phyloP scores from a whole-genome alignment of 2,113 vertebrate species.

The Nycticorax nycticorax region DNA sequence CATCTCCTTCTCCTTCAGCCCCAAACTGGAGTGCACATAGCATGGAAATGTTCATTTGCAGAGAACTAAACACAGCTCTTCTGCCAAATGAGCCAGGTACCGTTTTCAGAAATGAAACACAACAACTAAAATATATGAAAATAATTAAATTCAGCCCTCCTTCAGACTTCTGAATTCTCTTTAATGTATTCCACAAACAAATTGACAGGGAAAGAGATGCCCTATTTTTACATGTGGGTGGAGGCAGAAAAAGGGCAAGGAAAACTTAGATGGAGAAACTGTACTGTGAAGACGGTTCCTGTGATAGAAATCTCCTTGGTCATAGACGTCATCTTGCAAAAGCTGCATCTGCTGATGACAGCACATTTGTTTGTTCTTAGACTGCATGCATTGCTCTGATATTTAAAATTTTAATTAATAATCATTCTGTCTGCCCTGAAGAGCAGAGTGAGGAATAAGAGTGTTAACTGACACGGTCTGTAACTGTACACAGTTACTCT shows the following conservation, averaged over 20 bases:
- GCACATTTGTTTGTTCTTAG: background rate
- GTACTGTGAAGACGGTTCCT: background rate
- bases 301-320: background rate
- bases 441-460: background rate
- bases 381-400: background rate
- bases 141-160: background rate
- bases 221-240: background rate
- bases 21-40: background rate
- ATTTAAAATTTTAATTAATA: background rate
- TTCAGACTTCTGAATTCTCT: background rate
- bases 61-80: background rate
- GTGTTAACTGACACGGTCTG: background rate
- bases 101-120: background rate
- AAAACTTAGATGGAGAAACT: background rate
- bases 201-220: background rate
- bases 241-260: background rate
- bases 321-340: background rate
- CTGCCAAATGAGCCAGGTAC: background rate
- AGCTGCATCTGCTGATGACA: background rate
- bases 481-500: background rate
- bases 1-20: background rate
- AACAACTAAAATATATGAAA: background rate
- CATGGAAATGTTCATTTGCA: background rate
- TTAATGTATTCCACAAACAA: background rate
- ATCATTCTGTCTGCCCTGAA: background rate